Base-by-base conservation (phyloP, 2,113 vertebrate genomes). In the Bambusicola thoracicus region DNA sequence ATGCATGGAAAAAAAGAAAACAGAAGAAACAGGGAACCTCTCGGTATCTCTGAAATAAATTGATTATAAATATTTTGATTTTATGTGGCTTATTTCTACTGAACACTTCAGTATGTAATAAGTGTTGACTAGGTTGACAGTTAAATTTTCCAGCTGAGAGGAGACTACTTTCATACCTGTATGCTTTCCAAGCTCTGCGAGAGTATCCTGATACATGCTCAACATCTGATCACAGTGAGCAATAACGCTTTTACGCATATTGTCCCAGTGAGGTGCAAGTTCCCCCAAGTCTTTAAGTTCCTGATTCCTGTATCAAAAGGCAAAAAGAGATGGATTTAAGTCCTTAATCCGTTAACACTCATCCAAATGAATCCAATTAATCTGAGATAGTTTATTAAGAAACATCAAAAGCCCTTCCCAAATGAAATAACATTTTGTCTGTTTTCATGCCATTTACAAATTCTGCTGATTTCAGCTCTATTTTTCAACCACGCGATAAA, bases 211-310 rank as follows among this genome's bases (percentile, higher is more conserved):
- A 96, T 99, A 99, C 95, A 98, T 93, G 81, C 88, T 97, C 97
- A 99, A 96, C 98, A 99, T 98, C 92, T 99, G 99, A 76, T 98
- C 98, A 81, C 99, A 99, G 95, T 99, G 98, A 73, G 98, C 97
- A 76, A 99, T 98, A 86, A 99, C 99, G 81, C 98, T 99, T 96
- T 97, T 99, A 76, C 99, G 98, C 83, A 99, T 97, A 89, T 99
- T 99, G 97, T 99, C 99, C 99, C 99, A 99, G 93, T 99, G 99
- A 93, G 99, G 98, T 84, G 99, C 98, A 36, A 99, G 99, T n/a
- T 99, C 99, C 24, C 99, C 99, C 78, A 99, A 97, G 81, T 99
- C 99, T 89, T 98, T 98, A 77, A 99, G 98, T 59, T 99, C 98
- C 93, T 99, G 98, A 95, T 99, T 98, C 98, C 99, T 99, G 92